Evolutionary conservation across 2,888 invertebrate species (phyloP), one percentile per base, ranked within the genome.

Genomic region (Megalurothrips usitatus): DNA sequence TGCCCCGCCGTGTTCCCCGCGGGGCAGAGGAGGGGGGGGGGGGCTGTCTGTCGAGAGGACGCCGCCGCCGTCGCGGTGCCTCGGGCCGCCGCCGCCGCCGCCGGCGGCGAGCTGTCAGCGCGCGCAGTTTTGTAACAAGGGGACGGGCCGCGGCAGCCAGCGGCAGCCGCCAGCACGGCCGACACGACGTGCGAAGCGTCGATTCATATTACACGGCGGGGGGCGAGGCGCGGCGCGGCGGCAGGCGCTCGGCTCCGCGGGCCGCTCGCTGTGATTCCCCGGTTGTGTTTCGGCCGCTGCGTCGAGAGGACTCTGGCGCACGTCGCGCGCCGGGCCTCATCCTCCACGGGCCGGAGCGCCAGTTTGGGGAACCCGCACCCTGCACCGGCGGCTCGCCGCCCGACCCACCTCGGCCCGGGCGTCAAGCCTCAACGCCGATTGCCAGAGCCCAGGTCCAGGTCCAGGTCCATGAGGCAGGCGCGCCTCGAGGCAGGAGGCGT

Each of bases 361-460:
- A n/a, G n/a, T n/a, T 43, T 43, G 34, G 34, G 34, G 6, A 43
- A 43, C 58, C 58, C 14, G 58, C 52, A 2, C 58, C 58, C 17
- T 17, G 17, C 58, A 1, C 58, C n/a, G 6, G 58, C 58, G 11
- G 52, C 52, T 10, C 68, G 0, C 23, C 26, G 68, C 14, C 19
- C 58, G 14, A 17, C 58, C 19, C 58, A 17, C 26, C 23, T 23
- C 23, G 12, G 26, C 23, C 23, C 68, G n/a, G 23, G 52, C 14
- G 52, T 23, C 3, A 43, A 43, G 34, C 68, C 23, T 4, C 68
- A n/a, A 68, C 23, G 8, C n/a, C 23, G 68, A 68, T 68, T 68
- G 68, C 68, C 68, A 19, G 68, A 58, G 19, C 58, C 58, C 58
- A 23, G 68, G 68, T 75, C 68, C 58, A 23, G 68, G 68, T 75